Evolutionary conservation across 1,140 invertebrate species (phyloP).

Genomic region (Bombus pyrosoma): DNA sequence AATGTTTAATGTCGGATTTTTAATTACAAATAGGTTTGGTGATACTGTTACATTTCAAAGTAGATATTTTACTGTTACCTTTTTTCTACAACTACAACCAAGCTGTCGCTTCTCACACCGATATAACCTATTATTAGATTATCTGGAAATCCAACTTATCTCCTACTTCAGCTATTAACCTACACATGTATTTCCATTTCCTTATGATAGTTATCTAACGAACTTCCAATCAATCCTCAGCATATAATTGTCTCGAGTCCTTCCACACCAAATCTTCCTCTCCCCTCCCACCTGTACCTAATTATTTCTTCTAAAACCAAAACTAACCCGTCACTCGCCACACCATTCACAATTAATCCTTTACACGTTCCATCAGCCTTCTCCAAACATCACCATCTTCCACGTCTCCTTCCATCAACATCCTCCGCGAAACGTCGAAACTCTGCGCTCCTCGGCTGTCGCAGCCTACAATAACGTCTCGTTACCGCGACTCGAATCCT

Average conservation of each 20-base stretch:
- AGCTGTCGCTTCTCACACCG: no score
- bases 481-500: slow-evolving; percentile 10
- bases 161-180: no score
- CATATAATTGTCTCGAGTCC: neutral
- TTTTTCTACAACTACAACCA: no score
- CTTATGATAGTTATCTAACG: no score
- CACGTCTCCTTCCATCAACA: neutral
- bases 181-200: no score
- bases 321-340: neutral
- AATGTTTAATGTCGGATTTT: neutral
- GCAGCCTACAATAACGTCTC: slow-evolving; percentile 38
- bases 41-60: neutral
- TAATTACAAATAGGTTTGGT: neutral
- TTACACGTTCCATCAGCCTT: no score
- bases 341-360: neutral
- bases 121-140: no score
- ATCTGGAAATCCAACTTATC: no score
- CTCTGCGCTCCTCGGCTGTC: neutral
- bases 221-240: no score
- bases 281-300: no score
- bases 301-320: neutral
- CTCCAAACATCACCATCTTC: neutral
- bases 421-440: neutral
- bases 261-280: no score
- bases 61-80: no score